Percentiles rank a stretch among this genome's conserved stretches.
Evolutionary conservation across 2,797 vertebrate genomes (phyloP).

Genomic region (Mallotus villosus): DNA sequence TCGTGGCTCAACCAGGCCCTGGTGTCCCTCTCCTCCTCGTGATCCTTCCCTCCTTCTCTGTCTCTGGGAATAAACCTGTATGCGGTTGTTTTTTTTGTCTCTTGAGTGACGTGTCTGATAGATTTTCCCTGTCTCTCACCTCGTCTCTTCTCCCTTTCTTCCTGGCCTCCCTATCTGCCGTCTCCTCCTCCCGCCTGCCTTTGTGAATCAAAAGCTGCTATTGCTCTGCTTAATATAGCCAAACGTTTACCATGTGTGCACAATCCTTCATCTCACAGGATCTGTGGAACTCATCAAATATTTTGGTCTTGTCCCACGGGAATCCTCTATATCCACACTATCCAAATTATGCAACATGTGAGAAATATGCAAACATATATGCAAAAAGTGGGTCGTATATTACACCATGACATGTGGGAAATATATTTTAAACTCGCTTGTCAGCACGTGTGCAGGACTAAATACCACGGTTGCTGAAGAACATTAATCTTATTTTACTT

Average conservation of each 20-base stretch:
- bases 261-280: slow-evolving; percentile 35
- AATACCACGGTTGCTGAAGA: slow-evolving; percentile 50
- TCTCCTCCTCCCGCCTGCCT: not conserved
- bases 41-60: not conserved
- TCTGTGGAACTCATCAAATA: slow-evolving; percentile 43
- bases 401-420: slow-evolving; percentile 25
- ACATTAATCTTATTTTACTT: slow-evolving; percentile 33
- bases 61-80: slow-evolving; percentile 39
- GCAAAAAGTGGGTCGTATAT: slow-evolving; percentile 54
- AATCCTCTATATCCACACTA: slow-evolving; percentile 46
- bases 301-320: slow-evolving; percentile 46
- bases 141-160: not conserved
- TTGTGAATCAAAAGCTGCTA: slow-evolving; percentile 38
- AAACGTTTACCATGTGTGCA: slow-evolving; percentile 32
- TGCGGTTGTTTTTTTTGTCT: slow-evolving; percentile 15
- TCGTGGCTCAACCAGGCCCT: too few relatives aligned
- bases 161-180: not conserved
- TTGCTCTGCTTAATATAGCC: slow-evolving; percentile 37
- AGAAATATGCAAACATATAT: slow-evolving; percentile 49
- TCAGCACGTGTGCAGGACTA: slow-evolving; percentile 38
- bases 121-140: slow-evolving; percentile 34
- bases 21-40: not conserved
- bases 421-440: slow-evolving; percentile 53
- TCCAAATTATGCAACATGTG: slow-evolving; percentile 29
- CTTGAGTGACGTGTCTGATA: slow-evolving; percentile 52